phyloP scores from a whole-genome alignment of 2,797 vertebrate genomes.

The Sphenopsis melanotis region DNA sequence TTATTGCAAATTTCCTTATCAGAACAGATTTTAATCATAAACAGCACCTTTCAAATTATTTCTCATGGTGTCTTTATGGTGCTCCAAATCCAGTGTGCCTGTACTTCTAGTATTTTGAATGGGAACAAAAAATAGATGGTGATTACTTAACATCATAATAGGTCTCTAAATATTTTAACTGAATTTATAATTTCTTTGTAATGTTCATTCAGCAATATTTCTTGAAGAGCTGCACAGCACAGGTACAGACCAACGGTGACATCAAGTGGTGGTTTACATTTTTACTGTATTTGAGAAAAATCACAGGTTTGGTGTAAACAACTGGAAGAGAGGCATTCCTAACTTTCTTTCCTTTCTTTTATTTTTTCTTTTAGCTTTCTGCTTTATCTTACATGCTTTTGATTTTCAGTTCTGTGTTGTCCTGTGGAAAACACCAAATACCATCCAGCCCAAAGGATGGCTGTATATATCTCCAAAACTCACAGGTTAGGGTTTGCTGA shows the following conservation, averaged over 20 bases:
- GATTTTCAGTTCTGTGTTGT: not conserved
- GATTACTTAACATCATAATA: not conserved
- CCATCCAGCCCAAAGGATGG: not conserved
- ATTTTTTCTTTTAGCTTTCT: not conserved
- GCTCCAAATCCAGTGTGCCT: not conserved
- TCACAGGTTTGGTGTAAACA: not conserved
- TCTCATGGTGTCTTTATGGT: not conserved
- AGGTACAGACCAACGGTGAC: slow-evolving; percentile 48
- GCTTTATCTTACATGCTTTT: not conserved
- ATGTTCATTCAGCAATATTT: not conserved
- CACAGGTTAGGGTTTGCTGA: not conserved
- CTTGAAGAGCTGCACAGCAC: not conserved
- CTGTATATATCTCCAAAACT: not conserved
- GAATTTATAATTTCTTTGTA: not conserved
- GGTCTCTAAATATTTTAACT: not conserved
- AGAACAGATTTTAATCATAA: not conserved
- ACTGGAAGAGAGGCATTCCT: not conserved
- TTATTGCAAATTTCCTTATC: not conserved
- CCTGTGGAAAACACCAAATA: not conserved
- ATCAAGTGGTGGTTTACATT: slow-evolving; percentile 65
- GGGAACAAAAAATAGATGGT: not conserved
- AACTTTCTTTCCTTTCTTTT: no score
- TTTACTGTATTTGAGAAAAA: not conserved
- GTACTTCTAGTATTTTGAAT: not conserved
- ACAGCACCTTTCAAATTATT: not conserved